These are phyloP conservation scores for Prosapia bicincta DNA, from an alignment of 2,888 invertebrate genomes.

Conservation along the genomic window DNA sequence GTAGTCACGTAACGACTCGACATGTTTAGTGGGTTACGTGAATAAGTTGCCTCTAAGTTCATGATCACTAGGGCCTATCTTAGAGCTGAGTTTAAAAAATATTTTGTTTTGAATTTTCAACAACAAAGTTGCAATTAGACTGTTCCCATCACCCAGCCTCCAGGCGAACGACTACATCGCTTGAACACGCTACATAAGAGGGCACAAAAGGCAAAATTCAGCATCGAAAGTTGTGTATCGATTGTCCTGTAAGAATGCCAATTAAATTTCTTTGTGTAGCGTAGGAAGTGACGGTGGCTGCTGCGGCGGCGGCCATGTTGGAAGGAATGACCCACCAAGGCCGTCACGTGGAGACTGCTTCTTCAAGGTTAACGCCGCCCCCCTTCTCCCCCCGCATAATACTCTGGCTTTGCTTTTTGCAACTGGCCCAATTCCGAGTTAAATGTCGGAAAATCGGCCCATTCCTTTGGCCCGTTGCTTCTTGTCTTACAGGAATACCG, in stretches of 20 bases:
- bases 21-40: too few relatives aligned
- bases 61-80: too few relatives aligned
- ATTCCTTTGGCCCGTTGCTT: too few relatives aligned
- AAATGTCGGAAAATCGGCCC: background rate
- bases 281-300: slow-evolving; percentile 10
- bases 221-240: background rate
- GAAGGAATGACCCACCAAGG: slow-evolving; percentile 27
- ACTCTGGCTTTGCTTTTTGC: background rate
- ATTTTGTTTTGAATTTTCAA: too few relatives aligned
- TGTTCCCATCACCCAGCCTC: too few relatives aligned
- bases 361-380: slow-evolving; percentile 8
- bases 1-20: too few relatives aligned
- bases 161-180: too few relatives aligned
- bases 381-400: background rate
- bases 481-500: too few relatives aligned
- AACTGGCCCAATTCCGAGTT: background rate
- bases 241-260: background rate
- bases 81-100: too few relatives aligned
- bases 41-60: too few relatives aligned
- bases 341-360: slow-evolving; percentile 18
- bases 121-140: too few relatives aligned
- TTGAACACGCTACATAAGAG: too few relatives aligned
- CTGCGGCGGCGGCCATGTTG: slow-evolving; percentile 24
- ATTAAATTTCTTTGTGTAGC: background rate
- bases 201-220: background rate